Evolutionary conservation across 2,888 invertebrate species (phyloP), one percentile per base, ranked within the genome.

Genomic region (Sisyra terminalis): DNA sequence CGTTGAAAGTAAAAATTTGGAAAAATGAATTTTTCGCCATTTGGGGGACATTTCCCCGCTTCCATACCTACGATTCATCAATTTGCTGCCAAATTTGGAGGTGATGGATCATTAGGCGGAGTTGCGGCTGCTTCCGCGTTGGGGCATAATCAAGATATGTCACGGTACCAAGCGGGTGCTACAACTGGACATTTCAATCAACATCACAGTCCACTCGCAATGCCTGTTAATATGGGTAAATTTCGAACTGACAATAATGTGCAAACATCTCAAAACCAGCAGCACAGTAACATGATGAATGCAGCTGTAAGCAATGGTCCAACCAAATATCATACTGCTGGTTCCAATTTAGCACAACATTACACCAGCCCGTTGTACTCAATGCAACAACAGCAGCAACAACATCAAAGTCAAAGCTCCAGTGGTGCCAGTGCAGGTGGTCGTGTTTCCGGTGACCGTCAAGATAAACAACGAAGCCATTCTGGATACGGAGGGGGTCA

Each of bases 1-100:
- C 24, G 24, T 7, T 24, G 7, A 24, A 7, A 24, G 24, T 24
- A 5, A 5, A 24, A 24, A 24, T 24, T 24, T 24, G 24, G 7
- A 24, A 58, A 54, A 56, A 87, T 87, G 87, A 87, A 87, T 69
- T 87, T 87, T 67, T 75, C 85, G 55, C 84, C 85, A 50, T 87
- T 86, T 61, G 81, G 82, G 53, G 78, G 80, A 53, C 85, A 76
- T 63, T 83, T 80, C 59, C 78, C 81, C 52, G 73, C 77, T 50
- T 71, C 78, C 51, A 75, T 85, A 52, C 83, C 85, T 49, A 75
- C 78, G 45, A 82, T 87, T 57, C 84, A 86, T 61, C 86, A 87
- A 63, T 86, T 86, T 61, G 75, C 81, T 29, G 79, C 85, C 47
- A 79, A 84, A 67, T 70, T 78, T 47, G 54, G 38, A 55, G 57